These are phyloP conservation scores for Leptodirus hochenwartii DNA, from an alignment of 2,888 invertebrate species.

Conservation along the genomic window DNA sequence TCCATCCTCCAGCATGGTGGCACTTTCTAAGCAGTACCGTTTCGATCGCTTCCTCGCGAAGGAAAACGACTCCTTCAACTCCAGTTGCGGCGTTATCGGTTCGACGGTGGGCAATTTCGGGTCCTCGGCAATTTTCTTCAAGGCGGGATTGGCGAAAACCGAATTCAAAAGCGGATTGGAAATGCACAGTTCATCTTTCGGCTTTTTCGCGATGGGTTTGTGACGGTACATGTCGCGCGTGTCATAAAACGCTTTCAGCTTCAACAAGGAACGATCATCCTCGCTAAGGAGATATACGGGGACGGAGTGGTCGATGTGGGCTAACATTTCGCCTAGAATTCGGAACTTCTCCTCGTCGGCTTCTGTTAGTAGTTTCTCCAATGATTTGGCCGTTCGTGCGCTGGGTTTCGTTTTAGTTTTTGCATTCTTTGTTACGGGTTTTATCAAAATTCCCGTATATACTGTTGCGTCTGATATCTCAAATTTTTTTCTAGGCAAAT, in stretches of 20 bases:
- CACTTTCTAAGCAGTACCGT: not conserved
- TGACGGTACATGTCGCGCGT: slow-evolving; percentile 7
- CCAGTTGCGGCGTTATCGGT: slow-evolving; percentile 13
- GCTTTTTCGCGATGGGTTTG: slow-evolving; percentile 20
- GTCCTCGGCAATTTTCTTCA: slow-evolving; percentile 18
- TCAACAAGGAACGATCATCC: slow-evolving; percentile 20
- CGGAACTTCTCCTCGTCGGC: slow-evolving; percentile 20
- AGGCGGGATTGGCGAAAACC: slow-evolving; percentile 21
- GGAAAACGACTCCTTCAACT: slow-evolving; percentile 15
- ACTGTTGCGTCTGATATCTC: too few species aligned
- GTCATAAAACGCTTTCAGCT: slow-evolving; percentile 21
- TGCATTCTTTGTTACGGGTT: too few species aligned
- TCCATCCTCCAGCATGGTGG: not conserved
- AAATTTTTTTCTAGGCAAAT: too few species aligned
- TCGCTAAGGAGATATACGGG: slow-evolving; percentile 19
- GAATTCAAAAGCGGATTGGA: slow-evolving; percentile 23
- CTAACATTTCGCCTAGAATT: slow-evolving; percentile 18
- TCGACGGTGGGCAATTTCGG: slow-evolving; percentile 7
- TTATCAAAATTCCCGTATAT: too few species aligned
- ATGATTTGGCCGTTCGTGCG: too few species aligned
- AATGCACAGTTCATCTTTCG: slow-evolving; percentile 22
- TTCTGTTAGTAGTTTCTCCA: slow-evolving; percentile 16
- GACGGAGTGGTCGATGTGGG: slow-evolving; percentile 20
- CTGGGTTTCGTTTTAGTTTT: too few species aligned
- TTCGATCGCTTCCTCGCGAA: slow-evolving; percentile 10